A percentile compares a stretch with the other conserved stretches of the same genome.
Evolutionary conservation across 2,888 invertebrate species (phyloP).

Genomic region (Sphaerophoria taeniata): DNA sequence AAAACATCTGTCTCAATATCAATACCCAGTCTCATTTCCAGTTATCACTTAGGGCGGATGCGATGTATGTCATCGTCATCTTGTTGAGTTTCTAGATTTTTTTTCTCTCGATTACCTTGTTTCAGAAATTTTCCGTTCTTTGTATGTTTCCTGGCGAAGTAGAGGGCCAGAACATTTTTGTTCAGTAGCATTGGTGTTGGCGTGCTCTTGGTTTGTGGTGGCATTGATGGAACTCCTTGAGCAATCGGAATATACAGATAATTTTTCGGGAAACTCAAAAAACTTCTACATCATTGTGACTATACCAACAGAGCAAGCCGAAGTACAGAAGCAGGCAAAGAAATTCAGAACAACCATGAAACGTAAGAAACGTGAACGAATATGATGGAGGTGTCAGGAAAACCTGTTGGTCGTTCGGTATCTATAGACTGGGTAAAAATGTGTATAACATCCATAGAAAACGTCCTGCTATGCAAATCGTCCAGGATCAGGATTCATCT

Average conservation of each 20-base stretch:
- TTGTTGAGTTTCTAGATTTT: not conserved
- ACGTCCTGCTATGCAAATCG: conserved; percentile 9
- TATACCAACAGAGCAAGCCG: not conserved
- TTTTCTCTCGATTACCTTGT: not conserved
- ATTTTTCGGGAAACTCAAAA: conserved; percentile 52
- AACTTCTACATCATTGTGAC: conserved; percentile 7
- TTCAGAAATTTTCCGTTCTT: not conserved
- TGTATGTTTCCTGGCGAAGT: not conserved
- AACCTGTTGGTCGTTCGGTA: conserved; percentile 44
- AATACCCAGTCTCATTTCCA: conserved; percentile 52
- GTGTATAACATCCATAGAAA: not conserved
- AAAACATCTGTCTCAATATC: conserved; percentile 69
- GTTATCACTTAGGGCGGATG: conserved; percentile 52
- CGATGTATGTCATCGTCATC: conserved; percentile 31
- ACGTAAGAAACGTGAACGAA: conserved; percentile 1
- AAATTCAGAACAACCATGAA: no score
- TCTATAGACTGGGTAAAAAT: not conserved
- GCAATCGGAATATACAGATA: conserved; percentile 54
- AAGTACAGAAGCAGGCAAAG: no score
- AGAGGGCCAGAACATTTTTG: no score
- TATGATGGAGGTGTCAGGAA: conserved; percentile 58
- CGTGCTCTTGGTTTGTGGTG: conserved; percentile 21
- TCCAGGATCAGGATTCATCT: not conserved
- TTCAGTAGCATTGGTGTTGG: not conserved
- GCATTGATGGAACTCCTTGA: conserved; percentile 17